Conservation (phyloP, 2,888 invertebrate species). For the Parasteatoda lunata region DNA sequence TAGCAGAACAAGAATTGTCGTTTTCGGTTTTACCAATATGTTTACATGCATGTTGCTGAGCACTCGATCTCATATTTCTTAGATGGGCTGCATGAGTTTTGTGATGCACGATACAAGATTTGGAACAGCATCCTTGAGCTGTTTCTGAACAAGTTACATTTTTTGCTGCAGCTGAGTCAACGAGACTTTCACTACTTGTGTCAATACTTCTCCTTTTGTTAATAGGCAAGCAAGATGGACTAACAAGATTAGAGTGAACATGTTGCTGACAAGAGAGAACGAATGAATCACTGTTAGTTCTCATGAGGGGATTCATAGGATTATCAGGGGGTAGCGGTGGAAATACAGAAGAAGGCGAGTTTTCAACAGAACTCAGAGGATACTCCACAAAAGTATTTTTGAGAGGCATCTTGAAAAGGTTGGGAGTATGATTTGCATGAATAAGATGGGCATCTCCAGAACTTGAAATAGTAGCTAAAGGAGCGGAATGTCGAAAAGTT, state of each 20-base stretch:
- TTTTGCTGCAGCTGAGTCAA: neutral
- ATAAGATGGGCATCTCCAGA: conserved; percentile 15
- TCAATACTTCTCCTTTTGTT: conserved; percentile 34
- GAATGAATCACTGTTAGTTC: conserved; percentile 36
- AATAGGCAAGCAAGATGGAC: conserved; percentile 26
- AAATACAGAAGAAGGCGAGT: conserved; percentile 50
- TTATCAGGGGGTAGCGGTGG: conserved; percentile 6
- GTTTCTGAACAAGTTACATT: conserved; percentile 11
- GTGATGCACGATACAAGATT: conserved; percentile 24
- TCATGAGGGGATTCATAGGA: conserved; percentile 13
- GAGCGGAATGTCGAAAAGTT: conserved; percentile 31
- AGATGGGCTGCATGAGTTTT: conserved; percentile 24
- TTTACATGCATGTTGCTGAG: conserved; percentile 21
- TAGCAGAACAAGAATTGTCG: conserved; percentile 21
- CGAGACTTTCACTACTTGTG: conserved; percentile 13
- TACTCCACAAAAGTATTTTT: conserved; percentile 53
- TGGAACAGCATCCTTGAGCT: conserved; percentile 28
- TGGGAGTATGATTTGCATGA: conserved; percentile 24
- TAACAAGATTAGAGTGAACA: conserved; percentile 29
- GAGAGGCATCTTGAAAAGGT: conserved; percentile 5
- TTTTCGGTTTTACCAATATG: conserved; percentile 28
- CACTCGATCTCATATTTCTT: conserved; percentile 25
- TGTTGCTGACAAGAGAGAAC: conserved; percentile 21
- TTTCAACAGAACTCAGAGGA: conserved; percentile 61
- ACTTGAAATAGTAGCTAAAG: conserved; percentile 40